phyloP scores from a whole-genome alignment of 2,113 vertebrate species.

The Phylloscopus trochilus region DNA sequence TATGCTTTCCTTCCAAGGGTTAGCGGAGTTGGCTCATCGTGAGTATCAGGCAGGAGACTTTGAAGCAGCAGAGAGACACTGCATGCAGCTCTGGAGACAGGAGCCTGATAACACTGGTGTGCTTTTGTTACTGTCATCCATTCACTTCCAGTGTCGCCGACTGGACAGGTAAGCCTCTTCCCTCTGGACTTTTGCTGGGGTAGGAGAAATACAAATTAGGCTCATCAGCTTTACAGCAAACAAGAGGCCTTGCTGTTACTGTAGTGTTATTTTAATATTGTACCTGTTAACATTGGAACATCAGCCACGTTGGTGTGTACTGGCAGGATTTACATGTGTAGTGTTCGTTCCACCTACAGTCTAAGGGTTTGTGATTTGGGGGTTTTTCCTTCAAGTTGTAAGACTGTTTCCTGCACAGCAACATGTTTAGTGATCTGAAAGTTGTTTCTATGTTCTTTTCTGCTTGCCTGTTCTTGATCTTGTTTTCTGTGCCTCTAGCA shows the following conservation, averaged over 20 bases:
- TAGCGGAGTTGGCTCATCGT: constrained; percentile 99
- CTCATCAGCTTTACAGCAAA: not conserved
- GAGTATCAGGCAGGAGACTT: constrained; percentile 99
- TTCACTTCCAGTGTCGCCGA: constrained; percentile 99
- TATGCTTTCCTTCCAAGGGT: constrained; percentile 99
- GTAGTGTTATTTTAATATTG: not conserved
- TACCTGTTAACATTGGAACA: fast-evolving
- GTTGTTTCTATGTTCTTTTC: not conserved
- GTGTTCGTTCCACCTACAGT: not conserved
- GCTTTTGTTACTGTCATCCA: constrained; percentile 94
- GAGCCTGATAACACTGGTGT: constrained; percentile 99
- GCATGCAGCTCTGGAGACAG: constrained; percentile 99
- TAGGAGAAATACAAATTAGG: not conserved
- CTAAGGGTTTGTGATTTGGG: not conserved
- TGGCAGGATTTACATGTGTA: not conserved
- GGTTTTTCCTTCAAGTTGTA: not conserved
- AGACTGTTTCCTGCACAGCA: not conserved
- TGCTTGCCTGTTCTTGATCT: not conserved
- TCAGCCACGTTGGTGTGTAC: not conserved
- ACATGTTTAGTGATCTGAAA: not conserved
- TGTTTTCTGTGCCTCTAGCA: not conserved
- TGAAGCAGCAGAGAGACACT: constrained; percentile 98
- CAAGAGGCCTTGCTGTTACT: not conserved
- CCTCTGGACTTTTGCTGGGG: not conserved
- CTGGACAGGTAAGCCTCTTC: constrained; percentile 88